Conservation (phyloP, 2,888 invertebrate genomes). For the Minunthozetes semirufus region DNA sequence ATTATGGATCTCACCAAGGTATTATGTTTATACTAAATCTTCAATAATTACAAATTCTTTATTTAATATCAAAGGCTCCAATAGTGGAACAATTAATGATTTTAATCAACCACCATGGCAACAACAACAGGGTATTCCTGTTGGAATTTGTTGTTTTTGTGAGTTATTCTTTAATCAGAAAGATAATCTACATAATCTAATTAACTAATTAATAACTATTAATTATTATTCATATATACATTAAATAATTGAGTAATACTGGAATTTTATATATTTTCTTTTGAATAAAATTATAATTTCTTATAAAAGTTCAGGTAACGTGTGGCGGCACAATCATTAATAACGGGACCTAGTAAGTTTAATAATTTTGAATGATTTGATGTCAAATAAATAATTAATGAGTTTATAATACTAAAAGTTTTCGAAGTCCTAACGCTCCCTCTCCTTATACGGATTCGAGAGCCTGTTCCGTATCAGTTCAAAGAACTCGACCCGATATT, state of each 20-base stretch:
- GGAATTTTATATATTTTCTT: too few relatives aligned
- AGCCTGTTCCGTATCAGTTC: constrained; percentile 34
- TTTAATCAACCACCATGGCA: not conserved
- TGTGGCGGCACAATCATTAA: constrained; percentile 33
- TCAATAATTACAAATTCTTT: not conserved
- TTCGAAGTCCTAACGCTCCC: constrained; percentile 37
- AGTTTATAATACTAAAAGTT: not conserved
- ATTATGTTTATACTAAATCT: not conserved
- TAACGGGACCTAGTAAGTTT: constrained; percentile 36
- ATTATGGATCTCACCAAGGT: constrained; percentile 12
- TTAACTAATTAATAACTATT: too few relatives aligned
- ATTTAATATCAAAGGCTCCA: not conserved
- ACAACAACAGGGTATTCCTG: constrained; percentile 29
- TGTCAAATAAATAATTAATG: too few relatives aligned
- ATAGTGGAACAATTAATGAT: not conserved
- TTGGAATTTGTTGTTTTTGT: constrained; percentile 37
- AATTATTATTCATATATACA: too few relatives aligned
- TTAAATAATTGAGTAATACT: too few relatives aligned
- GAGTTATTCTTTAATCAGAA: not conserved
- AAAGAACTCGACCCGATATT: constrained; percentile 22
- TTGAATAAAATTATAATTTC: too few relatives aligned
- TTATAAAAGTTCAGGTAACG: constrained; percentile 30
- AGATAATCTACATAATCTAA: not conserved
- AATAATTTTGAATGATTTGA: too few relatives aligned
- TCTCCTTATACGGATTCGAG: constrained; percentile 33